Evolutionary conservation across 2,888 invertebrate genomes (phyloP), one percentile per base, ranked within the genome.

Genomic region (Masnerella sp.): DNA sequence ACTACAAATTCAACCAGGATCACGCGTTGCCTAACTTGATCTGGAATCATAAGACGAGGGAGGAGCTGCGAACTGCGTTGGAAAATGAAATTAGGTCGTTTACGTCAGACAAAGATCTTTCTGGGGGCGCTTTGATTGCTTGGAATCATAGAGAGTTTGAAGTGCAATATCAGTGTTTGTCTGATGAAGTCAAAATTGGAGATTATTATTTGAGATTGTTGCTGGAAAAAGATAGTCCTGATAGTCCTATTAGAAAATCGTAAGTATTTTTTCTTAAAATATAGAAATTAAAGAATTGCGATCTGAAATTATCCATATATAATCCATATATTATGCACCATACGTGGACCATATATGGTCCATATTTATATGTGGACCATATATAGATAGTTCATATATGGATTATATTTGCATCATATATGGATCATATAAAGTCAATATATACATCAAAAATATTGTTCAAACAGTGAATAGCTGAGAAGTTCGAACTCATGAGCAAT

Each of bases 71-170:
- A 75, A 94, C 95, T 84, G 95, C 96, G 0, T 89, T 99, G 74
- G 97, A 98, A 85, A 96, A 94, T 86, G 99, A 99, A 88, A 91
- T 98, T 54, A 91, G 97, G 40, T 93, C 95, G 64, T 97, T 99
- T 88, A 91, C 92, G 0, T 92, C 93, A 2, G 98, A 98, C 88
- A 93, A 96, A 75, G 98, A 99, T 83, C 90, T 97, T 76, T 94
- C 95, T 14, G 94, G 94, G 17, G 91, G 88, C 43, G 91, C 91
- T 51, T 89, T 95, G 18, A 95, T 96, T 0, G 96, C 98, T 0
- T 99, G 99, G 99, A 99, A 99, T 89, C 97, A 99, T 89, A 93
- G 95, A 34, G 99, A 99, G 88, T 96, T 99, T 85, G 96, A 98
- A 89, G 93, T 98, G 9, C 93, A 93, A 82, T 99, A 99, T 89